Evolutionary conservation across 2,113 vertebrate genomes (phyloP).

Genomic region (Mus pahari): DNA sequence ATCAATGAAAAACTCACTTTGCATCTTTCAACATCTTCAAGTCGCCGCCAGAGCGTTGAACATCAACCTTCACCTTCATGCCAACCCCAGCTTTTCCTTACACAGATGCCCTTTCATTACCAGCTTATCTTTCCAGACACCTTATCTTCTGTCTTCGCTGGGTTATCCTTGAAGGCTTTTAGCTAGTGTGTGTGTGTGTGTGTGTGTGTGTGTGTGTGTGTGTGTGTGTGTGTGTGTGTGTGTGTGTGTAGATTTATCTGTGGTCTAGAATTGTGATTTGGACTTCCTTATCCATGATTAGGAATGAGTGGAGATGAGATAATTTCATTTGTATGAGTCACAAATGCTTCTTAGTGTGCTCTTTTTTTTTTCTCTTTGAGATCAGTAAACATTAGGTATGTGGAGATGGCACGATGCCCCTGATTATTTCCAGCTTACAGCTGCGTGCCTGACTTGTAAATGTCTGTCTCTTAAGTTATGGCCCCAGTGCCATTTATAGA

Average conservation of each 20-base stretch:
- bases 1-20: neutral
- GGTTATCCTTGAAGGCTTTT: neutral
- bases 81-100: neutral
- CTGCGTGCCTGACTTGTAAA: neutral
- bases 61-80: neutral
- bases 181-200: too few relatives aligned
- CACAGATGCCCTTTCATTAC: neutral
- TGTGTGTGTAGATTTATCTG: neutral
- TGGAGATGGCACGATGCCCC: neutral
- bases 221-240: too few relatives aligned
- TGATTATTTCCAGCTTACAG: fast-evolving
- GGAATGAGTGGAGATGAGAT: neutral
- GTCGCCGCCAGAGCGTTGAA: neutral
- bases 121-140: neutral
- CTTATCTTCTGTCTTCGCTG: neutral
- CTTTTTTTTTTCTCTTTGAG: neutral
- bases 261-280: neutral
- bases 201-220: too few relatives aligned
- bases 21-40: neutral
- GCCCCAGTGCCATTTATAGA: too few relatives aligned
- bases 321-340: neutral
- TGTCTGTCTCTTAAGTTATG: neutral
- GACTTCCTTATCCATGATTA: neutral
- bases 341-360: neutral
- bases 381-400: neutral